phyloP scores from a whole-genome alignment of 2,797 vertebrate genomes.

The Gorsachius magnificus region DNA sequence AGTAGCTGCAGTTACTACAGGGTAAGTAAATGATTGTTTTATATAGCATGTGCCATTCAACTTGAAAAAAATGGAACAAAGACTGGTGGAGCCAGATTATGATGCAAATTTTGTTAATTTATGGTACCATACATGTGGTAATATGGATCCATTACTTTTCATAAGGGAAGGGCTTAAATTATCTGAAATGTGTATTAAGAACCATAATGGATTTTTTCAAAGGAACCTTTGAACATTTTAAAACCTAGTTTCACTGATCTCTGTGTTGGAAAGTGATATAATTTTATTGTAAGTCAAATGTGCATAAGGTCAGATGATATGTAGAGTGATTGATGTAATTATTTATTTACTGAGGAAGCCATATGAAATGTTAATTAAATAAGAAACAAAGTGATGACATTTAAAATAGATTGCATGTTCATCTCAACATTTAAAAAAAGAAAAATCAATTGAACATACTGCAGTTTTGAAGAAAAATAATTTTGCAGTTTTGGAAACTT shows the following conservation, averaged over 20 bases:
- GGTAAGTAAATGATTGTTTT: neutral
- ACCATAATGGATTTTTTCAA: neutral
- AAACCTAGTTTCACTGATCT: neutral
- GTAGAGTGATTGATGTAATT: neutral
- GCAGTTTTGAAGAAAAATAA: constrained; percentile 33
- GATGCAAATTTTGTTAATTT: neutral
- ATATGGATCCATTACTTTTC: neutral
- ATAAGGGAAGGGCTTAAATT: neutral
- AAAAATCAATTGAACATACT: constrained; percentile 9
- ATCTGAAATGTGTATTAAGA: neutral
- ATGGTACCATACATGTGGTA: neutral
- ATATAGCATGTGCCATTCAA: neutral
- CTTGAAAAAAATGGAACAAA: neutral
- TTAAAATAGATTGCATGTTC: neutral
- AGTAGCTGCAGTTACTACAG: neutral
- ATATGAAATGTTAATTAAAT: constrained; percentile 52
- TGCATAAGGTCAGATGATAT: neutral
- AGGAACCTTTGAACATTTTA: neutral
- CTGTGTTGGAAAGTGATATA: neutral
- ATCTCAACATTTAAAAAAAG: constrained; percentile 17
- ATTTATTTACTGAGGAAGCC: constrained; percentile 32
- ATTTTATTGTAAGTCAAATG: neutral
- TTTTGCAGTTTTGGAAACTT: constrained; percentile 40
- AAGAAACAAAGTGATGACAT: constrained; percentile 25
- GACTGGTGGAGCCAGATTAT: neutral